Conservation (phyloP, 2,888 invertebrate genomes). For the Tetanocera ferruginea region DNA sequence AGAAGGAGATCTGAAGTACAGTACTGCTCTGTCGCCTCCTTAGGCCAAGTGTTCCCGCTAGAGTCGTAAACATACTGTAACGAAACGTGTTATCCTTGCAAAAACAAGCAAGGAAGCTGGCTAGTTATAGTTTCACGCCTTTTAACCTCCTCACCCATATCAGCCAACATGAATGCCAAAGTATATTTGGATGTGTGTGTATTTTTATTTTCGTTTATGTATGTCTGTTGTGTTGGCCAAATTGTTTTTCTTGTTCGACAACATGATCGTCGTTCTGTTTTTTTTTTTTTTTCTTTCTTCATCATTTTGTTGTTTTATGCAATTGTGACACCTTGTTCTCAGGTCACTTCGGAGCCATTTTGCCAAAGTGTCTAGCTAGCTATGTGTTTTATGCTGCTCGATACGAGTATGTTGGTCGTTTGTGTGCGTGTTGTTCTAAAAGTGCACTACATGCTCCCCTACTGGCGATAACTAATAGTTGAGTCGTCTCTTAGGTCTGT, state of each 20-base stretch:
- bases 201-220: neutral
- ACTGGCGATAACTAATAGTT: constrained; percentile 27
- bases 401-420: neutral
- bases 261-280: neutral
- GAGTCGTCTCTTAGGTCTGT: neutral
- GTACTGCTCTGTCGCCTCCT: constrained; percentile 16
- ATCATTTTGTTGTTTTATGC: neutral
- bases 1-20: neutral
- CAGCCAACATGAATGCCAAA: neutral
- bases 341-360: constrained; percentile 28
- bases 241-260: constrained; percentile 12
- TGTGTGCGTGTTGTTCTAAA: neutral
- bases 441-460: constrained; percentile 1
- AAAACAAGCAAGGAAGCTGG: neutral
- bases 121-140: neutral
- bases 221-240: neutral
- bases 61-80: constrained; percentile 28
- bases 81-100: constrained; percentile 20
- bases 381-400: neutral
- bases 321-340: constrained; percentile 30
- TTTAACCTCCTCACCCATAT: neutral
- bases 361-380: neutral
- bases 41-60: constrained; percentile 26
- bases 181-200: neutral
- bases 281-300: neutral